Evolutionary conservation across 2,113 vertebrate genomes (phyloP).

Genomic region (Sylvietta virens): DNA sequence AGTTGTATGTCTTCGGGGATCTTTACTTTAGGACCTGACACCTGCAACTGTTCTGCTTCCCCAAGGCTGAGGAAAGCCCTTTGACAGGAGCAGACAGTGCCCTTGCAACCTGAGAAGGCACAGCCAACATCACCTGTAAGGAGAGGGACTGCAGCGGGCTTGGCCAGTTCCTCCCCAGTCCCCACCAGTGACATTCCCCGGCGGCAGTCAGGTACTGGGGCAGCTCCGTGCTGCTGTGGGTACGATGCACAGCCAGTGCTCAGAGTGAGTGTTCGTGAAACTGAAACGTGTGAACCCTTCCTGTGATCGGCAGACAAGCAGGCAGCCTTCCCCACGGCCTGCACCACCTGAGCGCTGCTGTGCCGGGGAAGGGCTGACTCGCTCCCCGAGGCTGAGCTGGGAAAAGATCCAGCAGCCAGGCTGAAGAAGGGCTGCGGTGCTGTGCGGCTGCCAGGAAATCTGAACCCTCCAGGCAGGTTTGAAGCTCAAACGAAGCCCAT

Average conservation of each 20-base stretch:
- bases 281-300: background rate
- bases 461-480: constrained; percentile 6
- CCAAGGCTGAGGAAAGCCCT: background rate
- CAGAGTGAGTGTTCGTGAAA: accelerated
- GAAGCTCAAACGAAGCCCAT: background rate
- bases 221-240: background rate
- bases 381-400: background rate
- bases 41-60: background rate
- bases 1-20: background rate
- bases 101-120: background rate
- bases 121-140: background rate
- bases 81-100: background rate
- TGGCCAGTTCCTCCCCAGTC: background rate
- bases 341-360: background rate
- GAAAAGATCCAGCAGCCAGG: background rate
- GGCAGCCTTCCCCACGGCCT: background rate
- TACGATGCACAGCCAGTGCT: accelerated
- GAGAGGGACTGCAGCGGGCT: background rate
- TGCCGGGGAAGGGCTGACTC: background rate
- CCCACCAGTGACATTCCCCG: background rate
- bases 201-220: accelerated
- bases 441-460: background rate
- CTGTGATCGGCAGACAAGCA: background rate
- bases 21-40: background rate
- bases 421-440: background rate